Conservation (phyloP, 2,113 vertebrate species). For the Trichechus manatus region DNA sequence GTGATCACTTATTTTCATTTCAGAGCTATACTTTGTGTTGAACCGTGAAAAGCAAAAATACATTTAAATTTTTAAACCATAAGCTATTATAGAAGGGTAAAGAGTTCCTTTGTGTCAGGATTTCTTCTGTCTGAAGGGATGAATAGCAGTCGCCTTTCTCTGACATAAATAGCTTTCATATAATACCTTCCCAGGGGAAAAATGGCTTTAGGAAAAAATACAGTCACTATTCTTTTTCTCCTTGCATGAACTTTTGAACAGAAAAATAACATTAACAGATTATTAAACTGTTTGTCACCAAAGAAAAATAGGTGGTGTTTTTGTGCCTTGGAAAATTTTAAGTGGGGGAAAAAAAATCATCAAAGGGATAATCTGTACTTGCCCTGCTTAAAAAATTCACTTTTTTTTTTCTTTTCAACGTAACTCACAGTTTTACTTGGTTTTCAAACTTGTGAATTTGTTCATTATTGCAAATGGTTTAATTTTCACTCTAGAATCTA, state of each 20-base stretch:
- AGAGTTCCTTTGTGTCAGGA: slow-evolving; percentile 62
- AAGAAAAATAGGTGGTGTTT: slow-evolving; percentile 62
- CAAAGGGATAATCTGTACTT: slow-evolving; percentile 28
- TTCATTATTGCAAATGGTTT: slow-evolving; percentile 74
- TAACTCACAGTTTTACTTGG: background rate
- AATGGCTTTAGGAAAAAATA: slow-evolving; percentile 57
- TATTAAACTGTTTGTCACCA: slow-evolving; percentile 68
- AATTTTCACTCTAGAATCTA: slow-evolving; percentile 75
- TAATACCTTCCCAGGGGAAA: slow-evolving; percentile 54
- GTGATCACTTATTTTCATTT: slow-evolving; percentile 75
- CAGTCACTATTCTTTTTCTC: background rate
- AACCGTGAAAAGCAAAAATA: slow-evolving; percentile 67
- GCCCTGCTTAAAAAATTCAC: slow-evolving; percentile 31
- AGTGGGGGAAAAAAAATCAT: background rate
- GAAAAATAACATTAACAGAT: slow-evolving; percentile 70
- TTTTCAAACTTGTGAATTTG: slow-evolving; percentile 56
- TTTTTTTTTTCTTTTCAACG: slow-evolving; percentile 38
- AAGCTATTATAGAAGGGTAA: slow-evolving; percentile 55
- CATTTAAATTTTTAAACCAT: slow-evolving; percentile 68
- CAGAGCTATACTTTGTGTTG: slow-evolving; percentile 53
- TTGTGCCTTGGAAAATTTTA: slow-evolving; percentile 52
- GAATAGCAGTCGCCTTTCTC: slow-evolving; percentile 44
- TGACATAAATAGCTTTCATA: slow-evolving; percentile 67
- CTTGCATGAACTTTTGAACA: slow-evolving; percentile 59
- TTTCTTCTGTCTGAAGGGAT: slow-evolving; percentile 67